Conservation (phyloP, 2,888 invertebrate genomes). For the Tachystola acroxantha region DNA sequence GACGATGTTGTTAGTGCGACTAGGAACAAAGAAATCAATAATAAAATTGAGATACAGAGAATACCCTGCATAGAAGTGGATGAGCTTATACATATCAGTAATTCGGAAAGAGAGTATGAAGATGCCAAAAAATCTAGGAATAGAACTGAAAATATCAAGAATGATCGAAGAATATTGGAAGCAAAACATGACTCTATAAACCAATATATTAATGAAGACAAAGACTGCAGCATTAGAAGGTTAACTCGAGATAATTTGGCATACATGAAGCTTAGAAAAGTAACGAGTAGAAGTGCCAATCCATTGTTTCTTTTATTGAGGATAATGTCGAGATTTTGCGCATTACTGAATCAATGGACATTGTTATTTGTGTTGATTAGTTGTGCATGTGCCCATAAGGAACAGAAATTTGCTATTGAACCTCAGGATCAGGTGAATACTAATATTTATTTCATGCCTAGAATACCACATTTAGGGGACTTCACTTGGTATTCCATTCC, state of each 20-base stretch:
- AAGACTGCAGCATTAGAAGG: background rate
- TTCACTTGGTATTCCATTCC: too few species aligned
- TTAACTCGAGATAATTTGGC: background rate
- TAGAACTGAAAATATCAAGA: background rate
- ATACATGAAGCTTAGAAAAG: constrained; percentile 17
- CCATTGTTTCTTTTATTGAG: constrained; percentile 60
- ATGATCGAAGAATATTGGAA: background rate
- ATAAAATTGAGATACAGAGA: too few species aligned
- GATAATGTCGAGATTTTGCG: constrained; percentile 32
- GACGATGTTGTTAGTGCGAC: background rate
- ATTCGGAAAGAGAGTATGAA: background rate
- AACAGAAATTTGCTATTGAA: constrained; percentile 67
- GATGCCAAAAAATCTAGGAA: background rate
- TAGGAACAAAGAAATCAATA: too few species aligned
- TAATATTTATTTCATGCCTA: constrained; percentile 1
- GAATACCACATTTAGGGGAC: too few species aligned
- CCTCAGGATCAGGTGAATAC: constrained; percentile 70
- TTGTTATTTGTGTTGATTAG: constrained; percentile 34
- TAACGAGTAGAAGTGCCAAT: constrained; percentile 59
- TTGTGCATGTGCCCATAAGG: constrained; percentile 45
- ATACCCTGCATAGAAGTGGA: too few species aligned
- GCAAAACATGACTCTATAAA: background rate
- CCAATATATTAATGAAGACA: background rate
- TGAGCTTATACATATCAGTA: too few species aligned
- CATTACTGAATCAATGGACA: constrained; percentile 35